A percentile compares a stretch with the other conserved stretches of the same genome.
These are phyloP conservation scores for Heliornis fulica DNA, from an alignment of 2,113 vertebrate species.

Conservation along the genomic window DNA sequence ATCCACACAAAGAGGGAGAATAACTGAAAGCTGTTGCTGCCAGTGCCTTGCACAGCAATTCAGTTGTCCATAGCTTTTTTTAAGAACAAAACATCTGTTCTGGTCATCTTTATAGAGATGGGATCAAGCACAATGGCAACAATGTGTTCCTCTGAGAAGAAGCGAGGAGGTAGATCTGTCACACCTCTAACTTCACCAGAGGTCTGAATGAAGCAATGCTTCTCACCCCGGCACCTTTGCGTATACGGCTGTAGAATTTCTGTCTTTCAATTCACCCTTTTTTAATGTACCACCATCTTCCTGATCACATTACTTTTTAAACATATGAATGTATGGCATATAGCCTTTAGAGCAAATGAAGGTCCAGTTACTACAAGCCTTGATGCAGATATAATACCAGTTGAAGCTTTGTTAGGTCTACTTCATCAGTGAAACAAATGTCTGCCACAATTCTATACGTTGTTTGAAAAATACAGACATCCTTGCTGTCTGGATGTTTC, in stretches of 20 bases:
- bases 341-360: neutral
- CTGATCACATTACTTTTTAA: neutral
- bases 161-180: neutral
- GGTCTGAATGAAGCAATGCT: neutral
- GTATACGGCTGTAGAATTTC: neutral
- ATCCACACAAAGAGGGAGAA: neutral
- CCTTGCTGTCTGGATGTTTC: neutral
- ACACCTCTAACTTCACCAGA: neutral
- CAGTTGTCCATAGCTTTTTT: neutral
- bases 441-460: neutral
- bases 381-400: neutral
- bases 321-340: neutral
- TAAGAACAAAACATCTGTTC: slow-evolving; percentile 3
- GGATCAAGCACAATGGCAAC: neutral
- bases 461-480: neutral
- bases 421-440: neutral
- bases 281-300: neutral
- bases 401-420: neutral
- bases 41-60: neutral
- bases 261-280: neutral
- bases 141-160: neutral
- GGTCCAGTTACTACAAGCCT: neutral
- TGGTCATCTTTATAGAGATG: neutral
- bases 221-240: neutral
- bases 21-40: neutral